phyloP scores from a whole-genome alignment of 2,797 vertebrate species.

The Neoniphon sammara region DNA sequence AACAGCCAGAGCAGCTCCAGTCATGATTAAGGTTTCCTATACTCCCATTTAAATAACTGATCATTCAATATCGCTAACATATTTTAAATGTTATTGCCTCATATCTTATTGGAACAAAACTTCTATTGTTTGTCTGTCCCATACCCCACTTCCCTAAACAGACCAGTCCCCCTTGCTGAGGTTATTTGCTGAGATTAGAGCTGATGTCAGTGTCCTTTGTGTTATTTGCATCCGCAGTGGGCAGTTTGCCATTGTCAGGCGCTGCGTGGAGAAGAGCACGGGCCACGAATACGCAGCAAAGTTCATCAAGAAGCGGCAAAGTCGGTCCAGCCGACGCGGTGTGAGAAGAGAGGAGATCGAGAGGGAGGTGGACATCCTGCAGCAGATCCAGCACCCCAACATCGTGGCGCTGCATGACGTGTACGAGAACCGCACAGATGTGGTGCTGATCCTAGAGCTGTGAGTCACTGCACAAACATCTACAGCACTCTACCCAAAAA shows the following conservation, averaged over 20 bases:
- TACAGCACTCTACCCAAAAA: not conserved
- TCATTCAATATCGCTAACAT: too few relatives aligned
- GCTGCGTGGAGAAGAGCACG: conserved; percentile 88
- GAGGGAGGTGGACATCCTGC: conserved; percentile 93
- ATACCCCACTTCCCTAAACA: not conserved
- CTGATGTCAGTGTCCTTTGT: not conserved
- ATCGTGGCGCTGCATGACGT: conserved; percentile 91
- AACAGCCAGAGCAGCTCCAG: too few relatives aligned
- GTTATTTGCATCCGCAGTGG: conserved; percentile 82
- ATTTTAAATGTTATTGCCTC: too few relatives aligned
- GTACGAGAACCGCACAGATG: conserved; percentile 94
- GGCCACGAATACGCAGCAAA: conserved; percentile 90
- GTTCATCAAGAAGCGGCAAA: conserved; percentile 96
- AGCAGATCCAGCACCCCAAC: conserved; percentile 91
- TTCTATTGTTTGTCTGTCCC: not conserved
- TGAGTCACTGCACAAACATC: conserved; percentile 83
- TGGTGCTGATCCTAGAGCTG: conserved; percentile 97
- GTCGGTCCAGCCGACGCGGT: conserved; percentile 88
- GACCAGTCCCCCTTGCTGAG: not conserved
- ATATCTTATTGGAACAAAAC: not conserved
- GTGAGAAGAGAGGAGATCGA: conserved; percentile 93
- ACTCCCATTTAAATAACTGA: too few relatives aligned
- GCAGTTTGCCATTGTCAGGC: conserved; percentile 96
- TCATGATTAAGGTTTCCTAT: too few relatives aligned
- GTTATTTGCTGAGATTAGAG: not conserved